Evolutionary conservation across 2,888 invertebrate species (phyloP), one percentile per base, ranked within the genome.

Genomic region (Aphodius sticticus): DNA sequence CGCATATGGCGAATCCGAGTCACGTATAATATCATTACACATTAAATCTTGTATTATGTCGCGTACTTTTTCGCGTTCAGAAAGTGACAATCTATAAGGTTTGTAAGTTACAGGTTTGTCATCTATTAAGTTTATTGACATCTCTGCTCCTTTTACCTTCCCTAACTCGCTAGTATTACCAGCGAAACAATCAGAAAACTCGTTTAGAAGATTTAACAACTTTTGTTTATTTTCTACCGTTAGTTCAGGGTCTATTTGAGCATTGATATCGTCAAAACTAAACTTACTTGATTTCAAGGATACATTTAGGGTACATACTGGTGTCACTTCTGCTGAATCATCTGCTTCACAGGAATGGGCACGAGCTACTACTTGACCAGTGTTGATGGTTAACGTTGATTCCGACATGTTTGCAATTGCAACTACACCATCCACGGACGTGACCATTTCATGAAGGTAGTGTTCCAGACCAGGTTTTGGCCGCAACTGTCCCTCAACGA

Each of bases 1-100:
- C 6, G 83, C 82, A 75, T 81, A 85, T 6, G 84, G 84, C 6
- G 87, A 87, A 9, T 82, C 81, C 6, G 85, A 84, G 76, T 86
- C 85, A 6, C 81, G 81, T 26, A 86, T 80, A 76, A 85, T 84
- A 16, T 78, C 76, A 76, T 83, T 82, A 15, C 81, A 76, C 12
- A 84, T 70, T 53, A 84, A 70, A 74, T 84, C 83, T 16, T 80
- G 69, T 5, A 84, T 81, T 35, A 83, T 85, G 16, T 82, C 78
- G 16, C 82, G 78, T 1, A 85, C 81, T 6, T 75, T 79, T 70
- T 82, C 74, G 37, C 84, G 78, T 69, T 85, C 85, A 5, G 74
- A 76, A 15, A 83, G 70, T 6, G 86, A 81, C 78, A 87, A 71
- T 35, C 85, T 83, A 78, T 87, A 86, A 0, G 86, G 85, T 75